Evolutionary conservation across 2,888 invertebrate genomes (phyloP).

Genomic region (Nemapogon koenigi): DNA sequence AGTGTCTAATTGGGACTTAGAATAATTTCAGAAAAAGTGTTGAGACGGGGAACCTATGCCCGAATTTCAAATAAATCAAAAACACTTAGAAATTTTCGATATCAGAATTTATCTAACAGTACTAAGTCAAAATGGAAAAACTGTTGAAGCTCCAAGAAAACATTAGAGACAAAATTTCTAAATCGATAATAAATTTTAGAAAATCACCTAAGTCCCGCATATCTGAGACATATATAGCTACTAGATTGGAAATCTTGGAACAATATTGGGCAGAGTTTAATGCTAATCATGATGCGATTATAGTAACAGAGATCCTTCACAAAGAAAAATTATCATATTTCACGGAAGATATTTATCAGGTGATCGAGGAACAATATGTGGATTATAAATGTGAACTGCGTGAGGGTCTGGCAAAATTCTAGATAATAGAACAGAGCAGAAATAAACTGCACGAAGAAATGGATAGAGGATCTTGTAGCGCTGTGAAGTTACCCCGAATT

Average conservation of each 20-base stretch:
- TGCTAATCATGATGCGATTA: neutral
- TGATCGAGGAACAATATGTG: neutral
- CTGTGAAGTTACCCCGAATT: neutral
- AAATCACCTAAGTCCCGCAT: constrained; percentile 12
- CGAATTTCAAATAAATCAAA: no score
- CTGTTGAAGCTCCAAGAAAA: no score
- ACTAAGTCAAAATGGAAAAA: no score
- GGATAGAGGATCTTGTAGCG: no score
- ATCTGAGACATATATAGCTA: constrained; percentile 7
- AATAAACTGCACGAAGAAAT: no score
- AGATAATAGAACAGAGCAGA: neutral
- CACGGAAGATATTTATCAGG: neutral
- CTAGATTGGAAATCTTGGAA: neutral
- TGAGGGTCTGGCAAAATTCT: no score
- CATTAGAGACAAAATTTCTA: no score
- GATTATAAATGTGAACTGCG: neutral
- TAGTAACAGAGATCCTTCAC: neutral
- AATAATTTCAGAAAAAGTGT: no score
- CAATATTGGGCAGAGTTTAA: neutral
- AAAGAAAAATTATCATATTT: neutral
- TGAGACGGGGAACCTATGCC: no score
- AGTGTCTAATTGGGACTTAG: no score
- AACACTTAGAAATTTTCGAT: no score
- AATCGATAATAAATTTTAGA: constrained; percentile 9
- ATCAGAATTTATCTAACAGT: no score